Conservation (phyloP, 2,113 vertebrate genomes). For the Cebus imitator region DNA sequence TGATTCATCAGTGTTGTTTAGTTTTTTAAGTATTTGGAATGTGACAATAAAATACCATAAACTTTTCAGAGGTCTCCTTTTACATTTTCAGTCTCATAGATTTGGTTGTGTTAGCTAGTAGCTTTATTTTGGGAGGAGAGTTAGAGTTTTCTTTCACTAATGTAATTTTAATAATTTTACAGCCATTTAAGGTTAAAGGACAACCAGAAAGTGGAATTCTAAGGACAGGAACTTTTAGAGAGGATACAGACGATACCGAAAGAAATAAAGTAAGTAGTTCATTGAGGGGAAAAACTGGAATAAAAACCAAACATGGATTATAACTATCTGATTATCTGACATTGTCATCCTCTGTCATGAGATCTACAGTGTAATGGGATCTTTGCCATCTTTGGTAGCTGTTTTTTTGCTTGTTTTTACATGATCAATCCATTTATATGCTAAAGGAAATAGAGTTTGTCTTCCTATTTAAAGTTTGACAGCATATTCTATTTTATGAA, state of each 20-base stretch:
- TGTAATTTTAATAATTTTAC: constrained; percentile 76
- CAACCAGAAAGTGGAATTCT: constrained; percentile 82
- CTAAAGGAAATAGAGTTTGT: not conserved
- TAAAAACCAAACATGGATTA: not conserved
- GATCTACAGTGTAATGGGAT: constrained; percentile 16
- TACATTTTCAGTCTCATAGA: not conserved
- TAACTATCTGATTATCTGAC: not conserved
- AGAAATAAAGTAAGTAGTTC: constrained; percentile 83
- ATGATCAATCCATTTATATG: not conserved
- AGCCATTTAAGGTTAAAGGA: constrained; percentile 81
- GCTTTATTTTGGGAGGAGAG: constrained; percentile 36
- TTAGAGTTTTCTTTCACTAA: constrained; percentile 72
- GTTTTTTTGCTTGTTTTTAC: constrained; percentile 42
- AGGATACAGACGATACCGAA: constrained; percentile 84
- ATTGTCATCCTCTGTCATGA: not conserved
- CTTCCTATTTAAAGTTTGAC: not conserved
- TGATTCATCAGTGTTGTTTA: not conserved
- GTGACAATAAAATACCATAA: not conserved
- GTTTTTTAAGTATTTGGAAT: not conserved
- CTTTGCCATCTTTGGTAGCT: not conserved
- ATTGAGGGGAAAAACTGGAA: constrained; percentile 20
- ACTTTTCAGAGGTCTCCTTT: not conserved
- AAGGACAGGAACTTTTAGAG: constrained; percentile 83
- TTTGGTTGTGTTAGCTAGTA: constrained; percentile 25
- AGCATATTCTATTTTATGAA: not conserved